phyloP scores from a whole-genome alignment of 2,888 invertebrate genomes.

The Dynastes grantii region DNA sequence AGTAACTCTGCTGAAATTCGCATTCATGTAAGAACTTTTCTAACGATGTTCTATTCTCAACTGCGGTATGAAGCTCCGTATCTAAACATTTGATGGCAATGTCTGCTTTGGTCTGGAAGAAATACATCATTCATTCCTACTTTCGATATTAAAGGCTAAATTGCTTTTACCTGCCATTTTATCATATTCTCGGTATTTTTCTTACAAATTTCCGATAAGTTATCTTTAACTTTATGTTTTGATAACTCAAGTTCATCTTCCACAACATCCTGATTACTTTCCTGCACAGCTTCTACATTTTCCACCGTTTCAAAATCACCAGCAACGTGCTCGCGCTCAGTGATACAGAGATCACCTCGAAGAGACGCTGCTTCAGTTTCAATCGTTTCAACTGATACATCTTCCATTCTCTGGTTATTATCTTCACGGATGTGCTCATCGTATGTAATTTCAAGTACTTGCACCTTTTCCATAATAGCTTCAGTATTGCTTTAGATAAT shows the following conservation, averaged over 20 bases:
- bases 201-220: conserved; percentile 19
- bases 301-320: neutral
- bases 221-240: conserved; percentile 21
- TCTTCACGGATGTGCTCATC: neutral
- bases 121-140: neutral
- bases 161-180: conserved; percentile 2
- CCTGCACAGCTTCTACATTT: neutral
- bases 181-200: conserved; percentile 1
- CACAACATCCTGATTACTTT: neutral
- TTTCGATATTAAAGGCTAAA: neutral
- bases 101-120: conserved; percentile 19
- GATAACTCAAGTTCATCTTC: conserved; percentile 6
- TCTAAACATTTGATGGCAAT: neutral
- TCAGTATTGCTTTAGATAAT: neutral
- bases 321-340: neutral
- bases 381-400: neutral
- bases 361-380: too few species aligned
- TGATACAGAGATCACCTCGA: too few species aligned
- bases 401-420: neutral
- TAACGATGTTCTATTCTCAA: neutral
- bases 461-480: neutral
- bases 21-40: conserved; percentile 6
- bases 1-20: conserved; percentile 15
- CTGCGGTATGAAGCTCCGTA: neutral
- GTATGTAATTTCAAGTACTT: neutral